Evolutionary conservation across 2,888 invertebrate species (phyloP), one percentile per base, ranked within the genome.

Genomic region (Fragum whitleyi): DNA sequence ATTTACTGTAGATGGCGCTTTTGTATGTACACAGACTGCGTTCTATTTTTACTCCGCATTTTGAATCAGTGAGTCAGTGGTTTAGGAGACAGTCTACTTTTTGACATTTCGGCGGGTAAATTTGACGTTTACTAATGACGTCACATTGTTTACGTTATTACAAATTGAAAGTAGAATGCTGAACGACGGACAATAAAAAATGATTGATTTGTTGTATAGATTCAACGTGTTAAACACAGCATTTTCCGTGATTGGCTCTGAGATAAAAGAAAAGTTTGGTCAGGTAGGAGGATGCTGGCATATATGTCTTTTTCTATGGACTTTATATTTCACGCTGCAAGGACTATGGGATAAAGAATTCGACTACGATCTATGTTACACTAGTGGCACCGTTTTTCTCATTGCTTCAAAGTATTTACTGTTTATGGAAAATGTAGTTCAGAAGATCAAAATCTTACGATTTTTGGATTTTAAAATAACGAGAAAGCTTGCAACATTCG

Each of bases 71-170:
- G 39, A 28, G 28, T 59, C 7, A 28, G n/a, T 53, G 26, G 28
- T 23, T 59, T 9, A 23, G 32, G 28, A 55, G 74, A 78, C 83
- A 80, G 83, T 84, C 78, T 1, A 11, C 16, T 36, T 36, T 62
- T 61, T 84, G 83, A 84, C 83, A 81, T 61, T 84, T 78, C 68
- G 79, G 85, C 85, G 85, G 77, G 79, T 68, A 77, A 79, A 74
- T 76, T 79, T 77, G 72, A 53, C 9, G 21, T 55, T 21, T 21
- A 32, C 29, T 19, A 23, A 32, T 74, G 74, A 74, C 67, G 65
- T 74, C 67, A 61, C 36, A 72, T 61, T 28, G 59, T 36, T 73
- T 59, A 82, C 78, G 78, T 79, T 72, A 72, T 21, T 16, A 36
- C 9, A 36, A 36, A 6, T 36, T 36, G 32, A n/a, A n/a, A n/a